Percentiles rank a stretch among this genome's conserved stretches.
phyloP scores from a whole-genome alignment of 1,140 invertebrate genomes.

The Neodiprion fabricii region DNA sequence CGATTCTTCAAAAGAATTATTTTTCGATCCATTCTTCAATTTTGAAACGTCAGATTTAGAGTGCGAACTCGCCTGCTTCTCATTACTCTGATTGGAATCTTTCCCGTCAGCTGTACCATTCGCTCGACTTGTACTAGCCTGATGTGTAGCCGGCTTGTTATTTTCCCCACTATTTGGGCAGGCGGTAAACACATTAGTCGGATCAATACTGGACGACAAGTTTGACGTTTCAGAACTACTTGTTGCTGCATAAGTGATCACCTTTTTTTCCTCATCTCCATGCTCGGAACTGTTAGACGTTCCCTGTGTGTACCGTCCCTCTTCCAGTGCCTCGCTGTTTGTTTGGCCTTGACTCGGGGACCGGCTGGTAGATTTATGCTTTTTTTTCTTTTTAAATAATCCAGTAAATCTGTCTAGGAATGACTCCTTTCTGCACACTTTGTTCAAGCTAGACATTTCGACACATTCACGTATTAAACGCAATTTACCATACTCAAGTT shows the following conservation, averaged over 20 bases:
- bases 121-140: no score
- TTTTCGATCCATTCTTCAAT: no score
- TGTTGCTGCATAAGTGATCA: neutral
- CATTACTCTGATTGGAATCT: neutral
- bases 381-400: slow-evolving; percentile 27
- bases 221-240: neutral
- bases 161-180: neutral
- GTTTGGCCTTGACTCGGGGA: neutral
- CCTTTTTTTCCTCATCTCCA: neutral
- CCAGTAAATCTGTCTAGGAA: slow-evolving; percentile 35
- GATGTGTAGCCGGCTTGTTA: no score
- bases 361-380: neutral
- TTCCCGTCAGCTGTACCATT: neutral
- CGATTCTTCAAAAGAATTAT: neutral
- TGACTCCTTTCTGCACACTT: slow-evolving; percentile 36
- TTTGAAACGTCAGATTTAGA: no score
- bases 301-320: neutral
- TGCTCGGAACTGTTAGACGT: neutral
- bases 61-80: neutral
- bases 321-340: neutral
- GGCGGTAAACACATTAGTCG: neutral
- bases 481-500: no score
- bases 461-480: slow-evolving; percentile 10
- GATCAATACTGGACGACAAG: neutral
- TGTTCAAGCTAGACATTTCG: slow-evolving; percentile 27